Percentiles rank a stretch among this genome's conserved stretches.
These are phyloP conservation scores for Dryoscopus gambensis DNA, from an alignment of 2,113 vertebrate species.

Conservation along the genomic window DNA sequence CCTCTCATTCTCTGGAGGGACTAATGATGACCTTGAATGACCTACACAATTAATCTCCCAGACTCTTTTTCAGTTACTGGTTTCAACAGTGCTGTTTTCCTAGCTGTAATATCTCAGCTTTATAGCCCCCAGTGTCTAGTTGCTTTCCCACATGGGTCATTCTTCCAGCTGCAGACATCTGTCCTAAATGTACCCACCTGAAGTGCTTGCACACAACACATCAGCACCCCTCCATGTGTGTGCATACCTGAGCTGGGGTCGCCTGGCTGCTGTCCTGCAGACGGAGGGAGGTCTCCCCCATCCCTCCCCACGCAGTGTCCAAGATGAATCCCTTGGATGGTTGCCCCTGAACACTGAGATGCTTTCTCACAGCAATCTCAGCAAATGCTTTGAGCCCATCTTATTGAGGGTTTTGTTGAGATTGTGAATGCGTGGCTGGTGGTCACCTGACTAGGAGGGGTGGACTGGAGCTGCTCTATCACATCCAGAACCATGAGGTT, in stretches of 20 bases:
- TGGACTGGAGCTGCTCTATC: not conserved
- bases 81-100: not conserved
- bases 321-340: not conserved
- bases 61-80: not conserved
- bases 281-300: not conserved
- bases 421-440: not conserved
- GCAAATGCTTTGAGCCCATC: not conserved
- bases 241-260: fast-evolving
- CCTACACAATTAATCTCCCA: not conserved
- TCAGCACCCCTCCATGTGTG: not conserved
- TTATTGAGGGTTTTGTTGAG: not conserved
- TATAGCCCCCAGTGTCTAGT: not conserved
- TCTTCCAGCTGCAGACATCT: not conserved
- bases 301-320: not conserved
- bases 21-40: not conserved
- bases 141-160: not conserved
- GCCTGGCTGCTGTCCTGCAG: not conserved
- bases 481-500: not conserved
- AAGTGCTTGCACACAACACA: not conserved
- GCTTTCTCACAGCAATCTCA: not conserved
- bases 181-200: not conserved
- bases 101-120: not conserved
- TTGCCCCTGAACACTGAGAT: not conserved
- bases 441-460: not conserved
- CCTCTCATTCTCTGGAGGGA: not conserved